A percentile compares a stretch with the other conserved stretches of the same genome.
phyloP scores from a whole-genome alignment of 2,797 vertebrate genomes.

The Bradypodion ventrale region DNA sequence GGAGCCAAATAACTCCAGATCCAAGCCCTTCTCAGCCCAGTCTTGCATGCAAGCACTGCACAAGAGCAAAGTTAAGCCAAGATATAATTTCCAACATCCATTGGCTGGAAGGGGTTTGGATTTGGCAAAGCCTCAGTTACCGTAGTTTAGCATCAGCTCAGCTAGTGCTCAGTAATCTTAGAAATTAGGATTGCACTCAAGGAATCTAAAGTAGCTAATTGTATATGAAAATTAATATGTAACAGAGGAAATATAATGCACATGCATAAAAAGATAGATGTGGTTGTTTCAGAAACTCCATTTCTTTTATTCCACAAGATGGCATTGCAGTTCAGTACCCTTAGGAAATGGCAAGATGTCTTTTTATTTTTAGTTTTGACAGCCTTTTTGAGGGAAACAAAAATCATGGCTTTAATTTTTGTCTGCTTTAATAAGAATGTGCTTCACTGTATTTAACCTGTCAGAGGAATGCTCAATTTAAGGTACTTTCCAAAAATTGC shows the following conservation, averaged over 20 bases:
- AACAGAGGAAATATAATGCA: neutral
- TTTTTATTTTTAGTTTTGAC: constrained; percentile 18
- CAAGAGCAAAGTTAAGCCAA: no score
- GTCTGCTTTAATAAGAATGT: neutral
- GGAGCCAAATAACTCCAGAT: no score
- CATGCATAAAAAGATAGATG: accelerated
- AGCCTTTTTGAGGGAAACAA: neutral
- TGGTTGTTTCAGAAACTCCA: accelerated
- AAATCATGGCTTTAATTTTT: neutral
- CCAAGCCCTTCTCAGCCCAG: no score
- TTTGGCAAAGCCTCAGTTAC: no score
- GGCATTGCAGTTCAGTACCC: constrained; percentile 59
- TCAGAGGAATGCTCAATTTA: neutral
- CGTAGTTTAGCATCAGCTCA: no score
- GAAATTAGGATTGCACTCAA: no score
- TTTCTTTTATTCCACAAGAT: constrained; percentile 66
- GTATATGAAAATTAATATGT: neutral
- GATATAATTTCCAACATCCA: no score
- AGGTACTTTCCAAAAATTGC: neutral
- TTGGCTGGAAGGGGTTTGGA: no score
- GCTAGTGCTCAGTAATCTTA: no score
- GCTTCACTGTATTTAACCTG: neutral
- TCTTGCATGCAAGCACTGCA: no score
- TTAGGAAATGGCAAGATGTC: neutral
- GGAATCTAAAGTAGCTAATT: neutral